Percentiles rank a stretch among this genome's conserved stretches.
These are phyloP conservation scores for Eira barbara DNA, from an alignment of 2,113 vertebrate genomes.

Conservation along the genomic window DNA sequence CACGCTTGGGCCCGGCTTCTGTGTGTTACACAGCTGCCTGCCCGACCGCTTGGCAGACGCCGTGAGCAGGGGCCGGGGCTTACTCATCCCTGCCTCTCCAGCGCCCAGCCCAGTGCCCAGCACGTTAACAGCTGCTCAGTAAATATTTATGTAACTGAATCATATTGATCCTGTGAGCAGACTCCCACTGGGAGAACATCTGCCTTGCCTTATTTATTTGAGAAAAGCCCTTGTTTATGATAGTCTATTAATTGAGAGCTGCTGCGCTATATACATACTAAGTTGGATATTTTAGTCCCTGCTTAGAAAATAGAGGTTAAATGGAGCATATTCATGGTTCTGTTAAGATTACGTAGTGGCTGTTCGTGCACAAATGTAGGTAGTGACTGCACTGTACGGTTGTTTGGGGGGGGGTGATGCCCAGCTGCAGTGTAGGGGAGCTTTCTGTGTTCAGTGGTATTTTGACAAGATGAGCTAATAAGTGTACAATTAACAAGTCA, in stretches of 20 bases:
- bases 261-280: background rate
- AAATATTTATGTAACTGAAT: conserved; percentile 53
- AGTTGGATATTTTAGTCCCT: conserved; percentile 42
- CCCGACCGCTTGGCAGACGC: background rate
- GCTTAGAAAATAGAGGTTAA: conserved; percentile 55
- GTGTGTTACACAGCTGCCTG: conserved; percentile 17
- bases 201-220: background rate
- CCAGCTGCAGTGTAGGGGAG: conserved; percentile 43
- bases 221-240: background rate
- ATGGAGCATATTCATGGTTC: conserved; percentile 40
- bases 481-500: conserved; percentile 38
- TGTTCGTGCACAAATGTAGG: conserved; percentile 36
- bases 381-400: conserved; percentile 44
- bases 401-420: background rate
- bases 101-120: conserved; percentile 14
- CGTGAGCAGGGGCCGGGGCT: conserved; percentile 28
- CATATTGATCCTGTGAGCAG: conserved; percentile 37
- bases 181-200: conserved; percentile 16
- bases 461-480: conserved; percentile 70
- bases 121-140: conserved; percentile 19
- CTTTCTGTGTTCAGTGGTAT: conserved; percentile 49
- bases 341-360: conserved; percentile 63
- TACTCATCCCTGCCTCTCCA: conserved; percentile 42
- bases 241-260: rapidly evolving
- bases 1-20: background rate